Evolutionary conservation across 92 coral and sea anemone genomes (phyloP).

Genomic region (Virgularia gustaviana): DNA sequence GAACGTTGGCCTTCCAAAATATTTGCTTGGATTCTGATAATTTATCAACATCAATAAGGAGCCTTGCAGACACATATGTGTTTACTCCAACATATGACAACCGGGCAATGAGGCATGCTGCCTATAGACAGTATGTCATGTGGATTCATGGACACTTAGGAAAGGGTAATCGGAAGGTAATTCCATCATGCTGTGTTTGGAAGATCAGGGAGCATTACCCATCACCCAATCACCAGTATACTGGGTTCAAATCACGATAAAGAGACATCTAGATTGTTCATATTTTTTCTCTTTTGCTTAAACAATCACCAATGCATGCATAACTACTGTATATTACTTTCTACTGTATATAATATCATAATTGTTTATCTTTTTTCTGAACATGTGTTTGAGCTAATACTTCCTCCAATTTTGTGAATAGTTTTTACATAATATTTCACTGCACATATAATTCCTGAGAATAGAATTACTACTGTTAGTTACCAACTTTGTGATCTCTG

Average conservation of each 20-base stretch:
- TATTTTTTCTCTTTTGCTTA: too few species aligned
- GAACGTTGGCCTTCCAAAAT: slow-evolving; percentile 9
- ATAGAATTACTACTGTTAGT: too few species aligned
- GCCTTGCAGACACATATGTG: slow-evolving; percentile 47
- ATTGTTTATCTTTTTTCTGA: too few species aligned
- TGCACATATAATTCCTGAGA: too few species aligned
- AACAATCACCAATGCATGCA: too few species aligned
- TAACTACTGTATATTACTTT: too few species aligned
- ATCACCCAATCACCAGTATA: slow-evolving; percentile 32
- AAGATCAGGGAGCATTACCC: slow-evolving; percentile 31
- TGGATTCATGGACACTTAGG: slow-evolving; percentile 38
- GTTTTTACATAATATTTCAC: too few species aligned
- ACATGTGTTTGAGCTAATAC: too few species aligned
- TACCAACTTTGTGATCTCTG: too few species aligned
- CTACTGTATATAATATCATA: too few species aligned
- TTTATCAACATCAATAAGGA: slow-evolving; percentile 26
- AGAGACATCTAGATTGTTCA: slow-evolving; percentile 1
- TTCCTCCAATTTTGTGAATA: too few species aligned
- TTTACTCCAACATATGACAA: slow-evolving; percentile 42
- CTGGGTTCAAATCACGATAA: slow-evolving; percentile 43
- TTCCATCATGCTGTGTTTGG: slow-evolving; percentile 48
- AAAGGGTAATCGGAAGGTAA: slow-evolving; percentile 32
- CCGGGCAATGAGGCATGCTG: slow-evolving; percentile 46
- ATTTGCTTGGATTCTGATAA: slow-evolving; percentile 43
- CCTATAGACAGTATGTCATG: slow-evolving; percentile 45